Base-by-base conservation (phyloP, 2,888 invertebrate genomes). In the Caprella mutica region DNA sequence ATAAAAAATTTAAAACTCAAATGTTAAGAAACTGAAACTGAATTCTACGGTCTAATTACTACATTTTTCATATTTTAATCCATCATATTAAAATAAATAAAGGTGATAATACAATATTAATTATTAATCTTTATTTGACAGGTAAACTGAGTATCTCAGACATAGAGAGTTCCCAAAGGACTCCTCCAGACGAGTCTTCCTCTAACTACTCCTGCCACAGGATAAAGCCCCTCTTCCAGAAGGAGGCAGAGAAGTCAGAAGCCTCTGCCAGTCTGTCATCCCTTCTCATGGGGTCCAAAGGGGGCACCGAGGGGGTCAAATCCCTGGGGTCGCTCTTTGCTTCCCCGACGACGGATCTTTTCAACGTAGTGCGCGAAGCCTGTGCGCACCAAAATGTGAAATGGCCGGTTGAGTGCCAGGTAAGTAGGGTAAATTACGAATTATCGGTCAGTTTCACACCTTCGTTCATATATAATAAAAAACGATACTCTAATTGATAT, bases 391-490 rank as follows among this genome's bases (percentile, higher is more conserved):
- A 63, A 33, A 59, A 63, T 33, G 56, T 63, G 23, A 63, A 63
- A 43, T 65, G 65, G 65, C 65, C 65, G 5, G 58, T 59, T 12
- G 65, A 65, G 30, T 65, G 65, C 50, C 65, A 65, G 57, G 65
- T 65, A 33, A 58, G 55, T 5, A 12, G 1, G n/a, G n/a, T n/a
- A 12, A n/a, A 33, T 33, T 33, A 33, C 8, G 14, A 30, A 26
- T 23, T 43, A 4, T 17, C 17, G 24, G 9, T 4, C 29, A 6
- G 27, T 44, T 24, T 24, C 3, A 23, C 2, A 23, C 6, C 9
- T 43, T 43, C 42, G 12, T 14, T 19, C n/a, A 19, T 12, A 44
- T 14, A 8, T 44, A 23, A 21, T 42, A n/a, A n/a, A 42, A 8
- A 42, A 14, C 8, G 8, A n/a, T 9, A 9, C 12, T 44, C 26